Base-by-base conservation (phyloP, 2,888 invertebrate species). In the Zygaena filipendulae region DNA sequence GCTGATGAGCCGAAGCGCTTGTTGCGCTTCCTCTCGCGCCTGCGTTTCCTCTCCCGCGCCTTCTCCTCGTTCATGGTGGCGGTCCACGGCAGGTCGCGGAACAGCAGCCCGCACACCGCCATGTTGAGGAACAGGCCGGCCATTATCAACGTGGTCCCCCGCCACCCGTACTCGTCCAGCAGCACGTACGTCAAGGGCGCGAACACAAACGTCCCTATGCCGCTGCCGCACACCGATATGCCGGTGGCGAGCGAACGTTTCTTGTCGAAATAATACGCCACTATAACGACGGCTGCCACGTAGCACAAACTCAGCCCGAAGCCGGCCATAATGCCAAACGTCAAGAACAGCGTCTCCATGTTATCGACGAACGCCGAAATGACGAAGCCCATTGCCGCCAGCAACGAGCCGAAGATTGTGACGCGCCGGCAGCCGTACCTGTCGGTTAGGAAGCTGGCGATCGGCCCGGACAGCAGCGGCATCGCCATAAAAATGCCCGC, bases 401-500 rank as follows among this genome's bases (percentile, higher is more conserved):
- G 56, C 12, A 92, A 69, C 6, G 91, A 87, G 2, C 93, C 92
- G 33, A 85, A 85, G 37, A 93, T 87, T 14, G 91, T 90, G 35
- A 92, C 87, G 34, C 84, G 82, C 20, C 91, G 82, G 55, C 93
- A 94, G 14, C 93, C 94, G 58, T 90, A 90, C 30, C 90, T 81
- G 59, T 92, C 92, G 4, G 91, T 91, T 21, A 92, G 71, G 47
- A 90, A 90, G 49, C 90, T 90, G 23, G 93, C 92, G 28, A 94
- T 84, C 1, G 94, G 94, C 0, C 93, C 92, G 0, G 91, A 90
- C 7, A 93, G 63, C 33, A 96, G 75, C 4, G 96, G 95, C 84
- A 95, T 90, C 21, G 95, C 91, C 86, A 95, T 91, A 59, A 96
- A 94, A 27, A 96, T 80, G 28, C 93, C 90, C 3, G 92, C 94